A percentile compares a stretch with the other conserved stretches of the same genome.
Evolutionary conservation across 2,888 invertebrate species (phyloP).

Genomic region (Pollenia angustigena): DNA sequence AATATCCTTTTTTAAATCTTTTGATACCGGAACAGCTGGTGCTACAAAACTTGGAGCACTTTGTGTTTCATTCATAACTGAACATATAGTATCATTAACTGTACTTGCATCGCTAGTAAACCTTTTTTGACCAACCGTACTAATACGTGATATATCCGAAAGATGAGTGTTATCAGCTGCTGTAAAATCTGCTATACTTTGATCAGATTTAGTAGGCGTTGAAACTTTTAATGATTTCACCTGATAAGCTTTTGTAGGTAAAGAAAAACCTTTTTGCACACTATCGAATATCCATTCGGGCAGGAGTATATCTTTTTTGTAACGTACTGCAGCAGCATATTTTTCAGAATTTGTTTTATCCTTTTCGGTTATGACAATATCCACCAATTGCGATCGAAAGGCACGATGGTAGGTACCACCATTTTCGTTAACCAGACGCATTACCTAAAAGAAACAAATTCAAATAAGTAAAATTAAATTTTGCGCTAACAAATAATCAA

Average conservation of each 20-base stretch:
- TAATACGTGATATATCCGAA: slow-evolving; percentile 82
- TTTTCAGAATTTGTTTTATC: slow-evolving; percentile 81
- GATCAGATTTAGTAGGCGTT: slow-evolving; percentile 87
- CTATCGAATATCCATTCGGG: slow-evolving; percentile 93
- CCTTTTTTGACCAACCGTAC: slow-evolving; percentile 70
- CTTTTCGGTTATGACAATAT: slow-evolving; percentile 82
- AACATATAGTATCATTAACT: slow-evolving; percentile 76
- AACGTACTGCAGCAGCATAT: slow-evolving; percentile 82
- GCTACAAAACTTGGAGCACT: slow-evolving; percentile 69
- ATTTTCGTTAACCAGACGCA: slow-evolving; percentile 88
- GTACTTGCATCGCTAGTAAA: slow-evolving; percentile 72
- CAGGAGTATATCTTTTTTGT: slow-evolving; percentile 87
- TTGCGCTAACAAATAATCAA: too few species aligned
- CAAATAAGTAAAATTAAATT: too few species aligned
- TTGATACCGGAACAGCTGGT: slow-evolving; percentile 67
- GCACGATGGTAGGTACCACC: slow-evolving; percentile 88
- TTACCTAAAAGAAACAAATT: slow-evolving; percentile 83
- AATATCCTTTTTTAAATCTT: slow-evolving; percentile 76
- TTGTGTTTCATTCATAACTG: slow-evolving; percentile 74
- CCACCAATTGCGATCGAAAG: slow-evolving; percentile 82
- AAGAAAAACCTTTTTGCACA: slow-evolving; percentile 88
- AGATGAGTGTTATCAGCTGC: slow-evolving; percentile 79
- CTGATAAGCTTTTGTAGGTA: slow-evolving; percentile 87
- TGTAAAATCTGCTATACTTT: slow-evolving; percentile 80
- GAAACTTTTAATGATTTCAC: slow-evolving; percentile 88